Evolutionary conservation across 2,888 invertebrate genomes (phyloP), one percentile per base, ranked within the genome.

Genomic region (Desoria tigrina): DNA sequence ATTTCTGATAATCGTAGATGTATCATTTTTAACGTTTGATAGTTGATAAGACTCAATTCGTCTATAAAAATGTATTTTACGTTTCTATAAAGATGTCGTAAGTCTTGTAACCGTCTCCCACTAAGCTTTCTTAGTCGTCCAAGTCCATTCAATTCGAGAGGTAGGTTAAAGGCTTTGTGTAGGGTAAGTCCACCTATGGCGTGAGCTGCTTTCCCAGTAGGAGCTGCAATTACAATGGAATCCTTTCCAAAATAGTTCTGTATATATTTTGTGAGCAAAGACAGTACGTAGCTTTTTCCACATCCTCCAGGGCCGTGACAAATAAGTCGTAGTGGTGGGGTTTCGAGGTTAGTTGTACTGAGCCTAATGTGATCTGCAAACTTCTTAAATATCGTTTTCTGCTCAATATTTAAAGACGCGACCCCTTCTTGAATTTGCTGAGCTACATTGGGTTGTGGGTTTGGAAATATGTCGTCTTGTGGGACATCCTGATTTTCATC

Each of bases 11-110:
- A 32, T 23, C 62, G n/a, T 2, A 62, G 24, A 45, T 62, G 62
- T 16, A 62, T 49, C 18, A 21, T 55, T 3, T 55, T 3, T 2
- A 62, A 28, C 3, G 26, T 21, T 14, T 63, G 49, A 23, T 63
- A 63, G 18, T n/a, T 9, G 27, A 63, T 27, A 56, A 63, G 56
- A 23, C 45, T 42, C 7, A 50, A n/a, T 50, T 65, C 65, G 23
- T 65, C 65, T 42, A 65, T 37, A 11, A 65, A n/a, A n/a, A 65
- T 56, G 11, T 16, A 60, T 23, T 14, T 0, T 6, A 65, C 54
- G 18, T 65, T 27, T 18, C 21, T 51, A 26, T 18, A 64, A 6
- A 65, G 1, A 16, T 23, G 1, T 2, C 59, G 4, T n/a, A 42
- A 16, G 11, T 65, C 55, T 6, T 58, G 37, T 1, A 65, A 18